Evolutionary conservation across 2,113 vertebrate genomes (phyloP).

Genomic region (Anolis sagrei): DNA sequence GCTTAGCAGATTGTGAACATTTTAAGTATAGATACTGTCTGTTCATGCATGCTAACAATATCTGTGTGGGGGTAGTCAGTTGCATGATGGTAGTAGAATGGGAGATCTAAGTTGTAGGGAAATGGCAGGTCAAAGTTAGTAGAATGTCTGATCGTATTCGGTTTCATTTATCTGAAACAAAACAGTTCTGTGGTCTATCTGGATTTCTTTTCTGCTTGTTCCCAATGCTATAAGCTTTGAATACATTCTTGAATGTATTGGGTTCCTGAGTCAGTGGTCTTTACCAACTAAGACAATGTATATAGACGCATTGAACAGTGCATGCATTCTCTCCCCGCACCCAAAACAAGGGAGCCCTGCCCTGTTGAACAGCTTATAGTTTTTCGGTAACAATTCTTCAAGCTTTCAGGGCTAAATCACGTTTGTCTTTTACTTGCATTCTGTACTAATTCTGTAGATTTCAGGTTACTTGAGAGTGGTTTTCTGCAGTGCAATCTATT

Average conservation of each 20-base stretch:
- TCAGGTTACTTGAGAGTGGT: not conserved
- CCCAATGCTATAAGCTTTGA: not conserved
- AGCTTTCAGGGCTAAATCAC: not conserved
- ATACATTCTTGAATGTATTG: not conserved
- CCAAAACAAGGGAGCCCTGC: not conserved
- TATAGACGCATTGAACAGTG: not conserved
- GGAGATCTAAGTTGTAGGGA: not conserved
- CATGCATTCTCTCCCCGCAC: not conserved
- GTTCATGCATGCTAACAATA: not conserved
- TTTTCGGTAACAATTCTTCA: fast-evolving
- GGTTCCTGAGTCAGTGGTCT: not conserved
- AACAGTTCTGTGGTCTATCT: fast-evolving
- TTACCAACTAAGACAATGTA: not conserved
- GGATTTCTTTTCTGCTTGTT: not conserved
- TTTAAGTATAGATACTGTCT: not conserved
- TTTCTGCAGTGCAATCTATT: not conserved
- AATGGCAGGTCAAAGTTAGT: not conserved
- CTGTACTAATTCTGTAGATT: not conserved
- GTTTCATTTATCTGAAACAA: not conserved
- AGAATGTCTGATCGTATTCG: not conserved
- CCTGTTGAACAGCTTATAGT: not conserved
- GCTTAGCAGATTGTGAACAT: not conserved
- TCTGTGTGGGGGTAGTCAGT: not conserved
- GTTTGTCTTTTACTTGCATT: conserved; percentile 3
- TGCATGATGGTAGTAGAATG: conserved; percentile 8